phyloP scores from a whole-genome alignment of 1,140 invertebrate genomes.

The Ceratina calcarata region DNA sequence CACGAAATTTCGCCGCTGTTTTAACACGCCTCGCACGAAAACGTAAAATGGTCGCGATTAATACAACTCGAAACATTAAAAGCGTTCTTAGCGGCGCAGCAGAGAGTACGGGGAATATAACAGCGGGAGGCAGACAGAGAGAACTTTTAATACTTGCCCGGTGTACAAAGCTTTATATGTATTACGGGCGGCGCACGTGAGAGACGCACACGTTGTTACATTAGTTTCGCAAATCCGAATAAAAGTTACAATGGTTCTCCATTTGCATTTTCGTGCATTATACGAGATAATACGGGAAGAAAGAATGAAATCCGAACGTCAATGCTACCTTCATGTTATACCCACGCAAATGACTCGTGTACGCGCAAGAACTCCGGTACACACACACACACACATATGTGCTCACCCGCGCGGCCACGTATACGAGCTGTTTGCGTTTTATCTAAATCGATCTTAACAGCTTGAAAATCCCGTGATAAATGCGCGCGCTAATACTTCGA shows the following conservation, averaged over 20 bases:
- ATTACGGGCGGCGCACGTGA: not conserved
- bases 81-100: constrained; percentile 37
- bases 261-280: not conserved
- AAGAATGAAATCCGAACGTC: not conserved
- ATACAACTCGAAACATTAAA: constrained; percentile 55
- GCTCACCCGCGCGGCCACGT: not conserved
- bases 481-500: constrained; percentile 3
- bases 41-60: constrained; percentile 44
- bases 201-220: not conserved
- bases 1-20: constrained; percentile 17
- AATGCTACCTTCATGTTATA: too few species aligned
- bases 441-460: constrained; percentile 5
- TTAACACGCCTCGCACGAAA: not conserved
- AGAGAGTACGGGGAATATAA: not conserved
- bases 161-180: constrained; percentile 34
- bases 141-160: constrained; percentile 35
- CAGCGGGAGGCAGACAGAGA: constrained; percentile 6
- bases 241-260: constrained; percentile 17
- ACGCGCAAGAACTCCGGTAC: not conserved
- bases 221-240: constrained; percentile 15
- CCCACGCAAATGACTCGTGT: not conserved
- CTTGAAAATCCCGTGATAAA: constrained; percentile 22
- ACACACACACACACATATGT: not conserved
- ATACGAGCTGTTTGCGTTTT: not conserved
- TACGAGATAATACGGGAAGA: not conserved